Evolutionary conservation across 2,888 invertebrate species (phyloP).

Genomic region (Microdon myrmicae): DNA sequence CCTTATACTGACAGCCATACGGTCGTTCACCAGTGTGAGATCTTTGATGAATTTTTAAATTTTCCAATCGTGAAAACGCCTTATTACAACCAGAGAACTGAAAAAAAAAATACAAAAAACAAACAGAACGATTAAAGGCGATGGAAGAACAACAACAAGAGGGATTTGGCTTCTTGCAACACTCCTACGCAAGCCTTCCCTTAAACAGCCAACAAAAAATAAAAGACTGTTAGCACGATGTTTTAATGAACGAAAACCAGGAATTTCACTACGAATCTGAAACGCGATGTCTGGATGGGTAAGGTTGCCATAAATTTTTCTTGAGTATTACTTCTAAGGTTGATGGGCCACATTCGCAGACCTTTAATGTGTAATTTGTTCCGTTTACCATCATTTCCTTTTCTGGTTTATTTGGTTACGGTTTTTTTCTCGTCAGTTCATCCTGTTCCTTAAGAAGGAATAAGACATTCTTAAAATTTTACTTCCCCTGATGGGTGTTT

Average conservation of each 20-base stretch:
- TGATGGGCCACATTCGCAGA: constrained; percentile 36
- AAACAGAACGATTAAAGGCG: constrained; percentile 40
- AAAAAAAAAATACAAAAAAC: constrained; percentile 50
- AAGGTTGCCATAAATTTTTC: constrained; percentile 13
- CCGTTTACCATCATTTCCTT: neutral
- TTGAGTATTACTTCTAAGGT: constrained; percentile 20
- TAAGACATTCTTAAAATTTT: constrained; percentile 24
- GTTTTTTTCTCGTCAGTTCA: neutral
- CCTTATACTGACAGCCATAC: constrained; percentile 91
- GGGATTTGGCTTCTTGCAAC: too few species aligned
- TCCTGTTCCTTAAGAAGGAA: constrained; percentile 15
- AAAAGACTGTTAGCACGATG: constrained; percentile 5
- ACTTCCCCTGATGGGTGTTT: constrained; percentile 17
- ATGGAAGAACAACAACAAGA: constrained; percentile 1
- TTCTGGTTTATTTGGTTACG: neutral
- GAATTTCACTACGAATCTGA: neutral
- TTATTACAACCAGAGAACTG: constrained; percentile 95
- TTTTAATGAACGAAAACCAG: constrained; percentile 7
- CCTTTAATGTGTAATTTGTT: constrained; percentile 29
- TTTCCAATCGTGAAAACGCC: constrained; percentile 96
- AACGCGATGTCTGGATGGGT: neutral
- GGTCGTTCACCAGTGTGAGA: constrained; percentile 97
- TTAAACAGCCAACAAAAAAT: too few species aligned
- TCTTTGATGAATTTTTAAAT: constrained; percentile 95
- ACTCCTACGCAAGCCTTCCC: too few species aligned